Evolutionary conservation across 2,113 vertebrate genomes (phyloP), one percentile per base, ranked within the genome.

Genomic region (Nannospalax galili): DNA sequence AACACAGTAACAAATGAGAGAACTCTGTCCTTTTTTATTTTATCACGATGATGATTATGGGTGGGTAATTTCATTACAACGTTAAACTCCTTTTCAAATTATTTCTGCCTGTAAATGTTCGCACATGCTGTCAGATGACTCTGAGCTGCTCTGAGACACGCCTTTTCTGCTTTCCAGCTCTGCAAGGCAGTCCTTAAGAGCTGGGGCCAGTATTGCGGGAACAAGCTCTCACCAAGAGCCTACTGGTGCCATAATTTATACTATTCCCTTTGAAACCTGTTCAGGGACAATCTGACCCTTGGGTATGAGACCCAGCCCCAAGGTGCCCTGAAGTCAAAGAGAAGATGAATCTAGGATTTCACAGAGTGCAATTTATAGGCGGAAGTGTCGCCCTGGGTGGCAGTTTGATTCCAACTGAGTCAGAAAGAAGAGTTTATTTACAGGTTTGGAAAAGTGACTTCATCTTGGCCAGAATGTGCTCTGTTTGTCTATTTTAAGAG

Each of bases 61-160:
- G 56, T 77, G 80, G 60, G 95, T 65, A 89, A 92, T 88, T 88
- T 93, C 52, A 92, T 92, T 84, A 95, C 77, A 94, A 22, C 60
- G 73, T 86, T 81, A 91, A 60, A 65, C 79, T 96, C 62, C 72
- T 91, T 96, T 86, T 77, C 64, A 96, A 96, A 77, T 91, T 82
- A 74, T 93, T 93, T 89, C 40, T 89, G 56, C n/a, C 90, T 82
- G 72, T 92, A 98, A 98, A 90, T 91, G 58, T 97, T 97, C 96
- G 97, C 96, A 89, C 94, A 93, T 94, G 94, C 92, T 98, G 81
- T 95, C 74, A 89, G 95, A 95, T 94, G 92, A 98, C 94, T 92
- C 40, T 30, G 72, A 96, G 72, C 5, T 70, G 77, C 84, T 37
- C 89, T 82, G 79, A 96, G 60, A 86, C 42, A 67, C 7, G 28